Percentiles rank a stretch among this genome's conserved stretches.
phyloP scores from a whole-genome alignment of 2,888 invertebrate species.

The Labia minor region DNA sequence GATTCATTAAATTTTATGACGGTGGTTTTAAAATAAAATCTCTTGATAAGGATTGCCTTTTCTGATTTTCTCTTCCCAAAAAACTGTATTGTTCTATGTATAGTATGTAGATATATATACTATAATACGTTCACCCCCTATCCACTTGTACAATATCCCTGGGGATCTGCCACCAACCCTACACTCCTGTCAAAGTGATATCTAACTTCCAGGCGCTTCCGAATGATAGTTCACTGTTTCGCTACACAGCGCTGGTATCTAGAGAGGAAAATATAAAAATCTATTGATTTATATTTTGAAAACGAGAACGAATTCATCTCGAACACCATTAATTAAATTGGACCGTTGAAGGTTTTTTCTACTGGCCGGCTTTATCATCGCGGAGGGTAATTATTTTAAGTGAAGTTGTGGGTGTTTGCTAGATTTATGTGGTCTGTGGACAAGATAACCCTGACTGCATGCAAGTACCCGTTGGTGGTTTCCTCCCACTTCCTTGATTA shows the following conservation, averaged over 20 bases:
- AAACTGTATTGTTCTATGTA: too few relatives aligned
- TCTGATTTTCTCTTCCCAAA: too few relatives aligned
- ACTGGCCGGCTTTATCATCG: neutral
- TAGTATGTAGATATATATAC: too few relatives aligned
- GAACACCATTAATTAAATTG: neutral
- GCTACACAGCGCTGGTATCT: neutral
- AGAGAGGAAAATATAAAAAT: neutral
- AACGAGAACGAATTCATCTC: neutral
- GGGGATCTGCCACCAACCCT: too few relatives aligned
- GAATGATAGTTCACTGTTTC: too few relatives aligned
- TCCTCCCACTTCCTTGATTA: slow-evolving; percentile 1
- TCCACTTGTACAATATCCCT: too few relatives aligned
- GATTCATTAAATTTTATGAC: too few relatives aligned
- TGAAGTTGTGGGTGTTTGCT: neutral
- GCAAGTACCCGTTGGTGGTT: neutral
- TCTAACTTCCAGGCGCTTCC: too few relatives aligned
- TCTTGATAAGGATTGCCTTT: too few relatives aligned
- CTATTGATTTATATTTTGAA: slow-evolving; percentile 4
- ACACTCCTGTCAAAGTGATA: too few relatives aligned
- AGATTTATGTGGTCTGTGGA: neutral
- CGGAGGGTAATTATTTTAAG: slow-evolving; percentile 7
- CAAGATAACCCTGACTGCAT: neutral
- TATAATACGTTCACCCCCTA: too few relatives aligned
- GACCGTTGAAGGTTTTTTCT: slow-evolving; percentile 4
- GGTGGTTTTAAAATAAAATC: too few relatives aligned